phyloP scores from a whole-genome alignment of 2,888 invertebrate species.

The Branchellion lobata region DNA sequence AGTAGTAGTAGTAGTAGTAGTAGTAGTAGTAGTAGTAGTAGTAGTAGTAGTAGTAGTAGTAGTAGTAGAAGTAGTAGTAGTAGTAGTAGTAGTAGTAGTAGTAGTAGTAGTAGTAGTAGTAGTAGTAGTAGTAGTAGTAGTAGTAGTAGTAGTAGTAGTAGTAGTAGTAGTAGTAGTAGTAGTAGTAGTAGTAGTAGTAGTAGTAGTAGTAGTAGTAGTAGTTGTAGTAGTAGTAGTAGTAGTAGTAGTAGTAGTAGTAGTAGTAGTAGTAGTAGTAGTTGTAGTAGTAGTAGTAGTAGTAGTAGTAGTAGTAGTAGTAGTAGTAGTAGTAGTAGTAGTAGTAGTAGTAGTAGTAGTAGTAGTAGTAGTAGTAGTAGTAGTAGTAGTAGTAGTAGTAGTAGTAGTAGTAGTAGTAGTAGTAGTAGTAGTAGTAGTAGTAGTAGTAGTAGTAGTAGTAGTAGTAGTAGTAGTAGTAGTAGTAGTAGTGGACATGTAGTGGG shows the following conservation, averaged over 20 bases:
- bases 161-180: slow-evolving; percentile 17
- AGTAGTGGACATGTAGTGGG: slow-evolving; percentile 8
- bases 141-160: slow-evolving; percentile 14
- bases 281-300: slow-evolving; percentile 14
- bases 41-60: slow-evolving; percentile 31
- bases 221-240: slow-evolving; percentile 2
- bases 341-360: slow-evolving; percentile 31
- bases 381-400: slow-evolving; percentile 20
- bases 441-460: slow-evolving; percentile 23
- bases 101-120: slow-evolving; percentile 31
- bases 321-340: slow-evolving; percentile 23
- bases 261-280: slow-evolving; percentile 9
- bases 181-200: slow-evolving; percentile 1
- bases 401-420: slow-evolving; percentile 31
- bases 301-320: slow-evolving; percentile 2
- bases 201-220: slow-evolving; percentile 20
- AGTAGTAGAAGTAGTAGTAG: background rate
- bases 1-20: slow-evolving; percentile 18
- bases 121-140: slow-evolving; percentile 10
- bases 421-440: slow-evolving; percentile 16
- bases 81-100: slow-evolving; percentile 23
- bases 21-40: slow-evolving; percentile 20
- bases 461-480: slow-evolving; percentile 19
- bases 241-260: slow-evolving; percentile 32
- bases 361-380: slow-evolving; percentile 5